Conservation (phyloP, 2,888 invertebrate genomes). For the Encarsia formosa region DNA sequence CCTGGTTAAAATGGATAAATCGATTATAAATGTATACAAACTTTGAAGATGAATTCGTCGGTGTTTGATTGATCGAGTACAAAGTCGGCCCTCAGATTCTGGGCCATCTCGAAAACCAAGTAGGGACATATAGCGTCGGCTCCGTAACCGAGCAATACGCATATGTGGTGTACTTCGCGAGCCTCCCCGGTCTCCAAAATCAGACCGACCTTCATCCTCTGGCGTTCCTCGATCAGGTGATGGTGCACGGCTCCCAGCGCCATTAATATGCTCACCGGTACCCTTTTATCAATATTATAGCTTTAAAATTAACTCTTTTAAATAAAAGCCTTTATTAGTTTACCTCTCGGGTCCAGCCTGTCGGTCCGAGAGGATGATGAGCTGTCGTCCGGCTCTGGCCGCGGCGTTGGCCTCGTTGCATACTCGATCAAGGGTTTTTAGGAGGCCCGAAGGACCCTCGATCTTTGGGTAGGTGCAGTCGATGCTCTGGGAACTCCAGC, state of each 20-base stretch:
- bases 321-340: conserved; percentile 10
- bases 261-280: conserved; percentile 77
- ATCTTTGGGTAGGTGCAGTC: conserved; percentile 82
- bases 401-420: conserved; percentile 79
- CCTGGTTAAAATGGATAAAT: conserved; percentile 20
- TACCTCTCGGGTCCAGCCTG: conserved; percentile 57
- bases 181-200: conserved; percentile 96
- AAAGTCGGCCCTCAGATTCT: conserved; percentile 79
- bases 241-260: conserved; percentile 94
- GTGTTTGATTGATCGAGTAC: conserved; percentile 72
- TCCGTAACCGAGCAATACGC: conserved; percentile 91
- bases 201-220: conserved; percentile 93
- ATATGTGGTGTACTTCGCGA: conserved; percentile 93
- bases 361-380: conserved; percentile 84
- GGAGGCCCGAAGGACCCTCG: conserved; percentile 72
- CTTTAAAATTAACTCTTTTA: background rate
- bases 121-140: conserved; percentile 98
- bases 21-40: conserved; percentile 27
- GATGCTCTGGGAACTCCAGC: conserved; percentile 83
- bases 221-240: conserved; percentile 87
- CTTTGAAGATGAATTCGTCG: conserved; percentile 76
- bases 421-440: conserved; percentile 74
- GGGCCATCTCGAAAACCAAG: conserved; percentile 89
- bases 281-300: conserved; percentile 44
- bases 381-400: conserved; percentile 72